Evolutionary conservation across 92 coral and sea anemone species (phyloP).

Genomic region (Plumapathes pennacea): DNA sequence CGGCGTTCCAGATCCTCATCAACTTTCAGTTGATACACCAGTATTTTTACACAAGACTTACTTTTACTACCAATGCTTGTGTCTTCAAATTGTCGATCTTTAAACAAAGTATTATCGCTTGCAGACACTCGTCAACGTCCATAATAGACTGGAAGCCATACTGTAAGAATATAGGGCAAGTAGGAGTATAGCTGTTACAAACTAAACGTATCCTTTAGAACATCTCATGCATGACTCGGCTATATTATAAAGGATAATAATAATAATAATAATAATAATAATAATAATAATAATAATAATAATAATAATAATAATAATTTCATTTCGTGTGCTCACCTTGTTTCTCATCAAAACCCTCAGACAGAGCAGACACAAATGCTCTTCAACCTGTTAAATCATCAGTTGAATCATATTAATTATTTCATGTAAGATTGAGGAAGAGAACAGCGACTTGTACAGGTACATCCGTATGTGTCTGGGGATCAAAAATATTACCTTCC

Average conservation of each 20-base stretch:
- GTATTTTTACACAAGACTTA: conserved; percentile 1
- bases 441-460: too few species aligned
- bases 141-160: conserved; percentile 95
- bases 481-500: too few species aligned
- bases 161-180: conserved; percentile 31
- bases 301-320: too few species aligned
- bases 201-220: not conserved
- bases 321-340: conserved; percentile 78
- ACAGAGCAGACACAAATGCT: conserved; percentile 92
- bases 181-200: not conserved
- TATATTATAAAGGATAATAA: too few species aligned
- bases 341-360: conserved; percentile 92
- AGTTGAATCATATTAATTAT: too few species aligned
- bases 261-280: too few species aligned
- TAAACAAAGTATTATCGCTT: conserved; percentile 79
- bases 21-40: too few species aligned
- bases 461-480: too few species aligned
- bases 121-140: conserved; percentile 66
- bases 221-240: not conserved
- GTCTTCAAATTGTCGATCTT: conserved; percentile 90
- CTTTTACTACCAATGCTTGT: conserved; percentile 88
- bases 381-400: conserved; percentile 96
- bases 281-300: too few species aligned
- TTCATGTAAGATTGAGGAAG: too few species aligned
- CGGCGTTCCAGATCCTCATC: too few species aligned